Evolutionary conservation across 2,113 vertebrate genomes (phyloP).

Genomic region (Eudyptes chrysolophus): DNA sequence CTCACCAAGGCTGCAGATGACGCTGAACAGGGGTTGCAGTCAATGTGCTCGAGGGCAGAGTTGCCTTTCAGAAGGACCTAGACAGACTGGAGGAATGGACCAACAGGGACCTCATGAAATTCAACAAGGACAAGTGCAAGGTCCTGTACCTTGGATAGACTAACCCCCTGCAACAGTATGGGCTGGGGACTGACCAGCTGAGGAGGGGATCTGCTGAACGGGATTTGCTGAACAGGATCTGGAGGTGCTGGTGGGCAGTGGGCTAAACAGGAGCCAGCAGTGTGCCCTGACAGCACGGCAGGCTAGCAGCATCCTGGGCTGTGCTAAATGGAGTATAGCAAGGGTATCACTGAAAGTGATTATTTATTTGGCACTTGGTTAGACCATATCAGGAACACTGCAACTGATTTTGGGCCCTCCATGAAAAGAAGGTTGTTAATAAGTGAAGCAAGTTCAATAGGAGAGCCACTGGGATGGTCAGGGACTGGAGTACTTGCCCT

Average conservation of each 20-base stretch:
- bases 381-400: not conserved
- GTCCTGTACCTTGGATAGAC: not conserved
- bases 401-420: not conserved
- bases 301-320: not conserved
- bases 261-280: not conserved
- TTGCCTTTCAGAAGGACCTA: not conserved
- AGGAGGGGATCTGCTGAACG: not conserved
- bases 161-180: not conserved
- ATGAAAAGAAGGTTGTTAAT: not conserved
- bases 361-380: not conserved
- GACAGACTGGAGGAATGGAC: not conserved
- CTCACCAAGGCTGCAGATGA: not conserved
- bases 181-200: rapidly evolving
- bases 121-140: not conserved
- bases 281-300: not conserved
- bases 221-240: not conserved
- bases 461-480: not conserved
- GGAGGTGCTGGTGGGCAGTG: not conserved
- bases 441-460: not conserved
- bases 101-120: not conserved
- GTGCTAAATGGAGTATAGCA: not conserved
- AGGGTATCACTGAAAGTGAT: not conserved
- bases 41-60: not conserved
- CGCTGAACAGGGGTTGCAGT: not conserved
- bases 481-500: not conserved